Conservation (phyloP, 2,888 invertebrate genomes). For the Salpingus planirostris region DNA sequence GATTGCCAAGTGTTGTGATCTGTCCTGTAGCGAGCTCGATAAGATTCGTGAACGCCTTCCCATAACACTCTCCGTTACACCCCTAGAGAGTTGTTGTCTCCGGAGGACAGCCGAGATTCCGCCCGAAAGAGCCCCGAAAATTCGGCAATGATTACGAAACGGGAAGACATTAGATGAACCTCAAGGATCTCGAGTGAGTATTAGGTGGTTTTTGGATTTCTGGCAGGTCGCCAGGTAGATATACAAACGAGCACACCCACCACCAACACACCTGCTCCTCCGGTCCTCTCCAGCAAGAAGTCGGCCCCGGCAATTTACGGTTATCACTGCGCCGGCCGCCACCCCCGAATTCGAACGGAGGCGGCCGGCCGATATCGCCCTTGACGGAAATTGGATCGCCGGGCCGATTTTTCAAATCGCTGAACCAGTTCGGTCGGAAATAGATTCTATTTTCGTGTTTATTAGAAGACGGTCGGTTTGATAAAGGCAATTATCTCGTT, state of each 20-base stretch:
- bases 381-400: no score
- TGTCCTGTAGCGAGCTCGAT: conserved; percentile 14
- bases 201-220: conserved; percentile 32
- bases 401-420: conserved; percentile 13
- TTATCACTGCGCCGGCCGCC: no score
- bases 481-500: not conserved
- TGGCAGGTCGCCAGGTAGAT: conserved; percentile 36
- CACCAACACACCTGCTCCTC: conserved; percentile 41
- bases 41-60: no score
- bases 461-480: not conserved
- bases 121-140: conserved; percentile 15
- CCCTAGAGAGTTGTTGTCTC: no score
- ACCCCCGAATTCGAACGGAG: no score
- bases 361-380: no score
- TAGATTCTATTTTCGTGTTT: conserved; percentile 28
- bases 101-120: no score
- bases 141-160: conserved; percentile 19
- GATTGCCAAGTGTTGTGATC: conserved; percentile 23
- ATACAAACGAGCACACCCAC: conserved; percentile 36
- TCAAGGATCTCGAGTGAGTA: conserved; percentile 34
- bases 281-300: no score
- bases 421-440: conserved; percentile 29
- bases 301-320: no score
- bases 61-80: no score
- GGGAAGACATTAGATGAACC: conserved; percentile 35